A percentile compares a stretch with the other conserved stretches of the same genome.
phyloP scores from a whole-genome alignment of 2,888 invertebrate species.

The Palloptera scutellata region DNA sequence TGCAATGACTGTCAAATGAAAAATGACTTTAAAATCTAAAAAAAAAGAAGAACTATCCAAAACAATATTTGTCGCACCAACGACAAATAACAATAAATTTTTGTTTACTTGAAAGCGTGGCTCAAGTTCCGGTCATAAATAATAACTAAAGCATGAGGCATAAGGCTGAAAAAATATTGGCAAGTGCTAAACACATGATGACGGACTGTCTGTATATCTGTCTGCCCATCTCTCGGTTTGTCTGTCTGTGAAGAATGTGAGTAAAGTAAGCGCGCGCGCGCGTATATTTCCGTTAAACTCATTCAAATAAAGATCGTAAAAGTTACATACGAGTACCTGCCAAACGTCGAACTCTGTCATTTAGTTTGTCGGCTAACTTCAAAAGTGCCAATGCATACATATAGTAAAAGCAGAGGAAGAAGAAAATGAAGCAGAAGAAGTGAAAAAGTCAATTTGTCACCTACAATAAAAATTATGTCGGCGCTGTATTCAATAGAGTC shows the following conservation, averaged over 20 bases:
- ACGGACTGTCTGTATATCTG: not conserved
- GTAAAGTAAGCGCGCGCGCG: constrained; percentile 13
- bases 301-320: not conserved
- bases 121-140: constrained; percentile 34
- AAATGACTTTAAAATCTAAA: constrained; percentile 47
- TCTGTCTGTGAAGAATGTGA: not conserved
- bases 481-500: constrained; percentile 29
- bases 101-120: constrained; percentile 22
- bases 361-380: constrained; percentile 36
- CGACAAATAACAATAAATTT: constrained; percentile 7
- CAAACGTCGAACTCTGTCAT: not conserved
- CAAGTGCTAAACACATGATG: constrained; percentile 31
- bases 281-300: constrained; percentile 29
- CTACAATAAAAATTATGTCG: constrained; percentile 53
- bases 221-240: too few relatives aligned
- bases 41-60: not conserved
- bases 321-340: not conserved
- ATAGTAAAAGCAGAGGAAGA: constrained; percentile 21
- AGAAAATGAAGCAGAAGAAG: constrained; percentile 31
- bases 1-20: constrained; percentile 54
- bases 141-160: not conserved
- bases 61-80: constrained; percentile 5
- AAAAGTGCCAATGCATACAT: constrained; percentile 32
- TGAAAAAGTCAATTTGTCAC: constrained; percentile 54
- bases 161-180: constrained; percentile 33